phyloP scores from a whole-genome alignment of 2,113 vertebrate species.

The Aramus guarauna region DNA sequence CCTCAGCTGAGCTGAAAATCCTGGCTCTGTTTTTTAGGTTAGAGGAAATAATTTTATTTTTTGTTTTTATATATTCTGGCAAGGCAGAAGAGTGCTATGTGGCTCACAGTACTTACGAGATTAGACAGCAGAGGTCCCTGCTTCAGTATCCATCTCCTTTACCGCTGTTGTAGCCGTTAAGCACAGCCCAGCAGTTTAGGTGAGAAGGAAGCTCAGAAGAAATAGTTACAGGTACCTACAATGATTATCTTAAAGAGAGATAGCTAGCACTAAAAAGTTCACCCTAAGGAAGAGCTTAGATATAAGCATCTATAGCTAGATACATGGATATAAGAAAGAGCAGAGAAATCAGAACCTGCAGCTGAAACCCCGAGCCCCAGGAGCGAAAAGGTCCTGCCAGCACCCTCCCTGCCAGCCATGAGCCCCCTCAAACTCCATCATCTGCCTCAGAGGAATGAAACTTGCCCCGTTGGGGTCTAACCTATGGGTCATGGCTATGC shows the following conservation, averaged over 20 bases:
- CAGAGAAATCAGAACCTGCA: background rate
- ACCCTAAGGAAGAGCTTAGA: background rate
- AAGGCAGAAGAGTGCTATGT: background rate
- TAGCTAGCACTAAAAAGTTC: background rate
- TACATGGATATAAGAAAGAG: background rate
- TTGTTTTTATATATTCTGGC: background rate
- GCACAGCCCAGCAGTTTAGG: background rate
- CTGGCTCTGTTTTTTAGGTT: background rate
- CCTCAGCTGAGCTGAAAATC: background rate
- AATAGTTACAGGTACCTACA: background rate
- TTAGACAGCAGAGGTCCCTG: background rate
- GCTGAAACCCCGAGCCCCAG: background rate
- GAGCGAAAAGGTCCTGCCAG: background rate
- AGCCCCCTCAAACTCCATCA: background rate
- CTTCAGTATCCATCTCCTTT: background rate
- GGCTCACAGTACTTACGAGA: background rate
- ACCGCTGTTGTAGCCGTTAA: background rate
- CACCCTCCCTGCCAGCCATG: background rate
- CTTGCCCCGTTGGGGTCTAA: background rate
- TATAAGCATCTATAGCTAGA: background rate
- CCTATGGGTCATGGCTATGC: accelerated
- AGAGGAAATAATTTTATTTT: background rate
- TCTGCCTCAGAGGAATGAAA: background rate
- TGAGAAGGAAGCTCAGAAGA: background rate
- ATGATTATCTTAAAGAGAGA: background rate